These are phyloP conservation scores for Morinoia aosen DNA, from an alignment of 2,888 invertebrate genomes.

Conservation along the genomic window DNA sequence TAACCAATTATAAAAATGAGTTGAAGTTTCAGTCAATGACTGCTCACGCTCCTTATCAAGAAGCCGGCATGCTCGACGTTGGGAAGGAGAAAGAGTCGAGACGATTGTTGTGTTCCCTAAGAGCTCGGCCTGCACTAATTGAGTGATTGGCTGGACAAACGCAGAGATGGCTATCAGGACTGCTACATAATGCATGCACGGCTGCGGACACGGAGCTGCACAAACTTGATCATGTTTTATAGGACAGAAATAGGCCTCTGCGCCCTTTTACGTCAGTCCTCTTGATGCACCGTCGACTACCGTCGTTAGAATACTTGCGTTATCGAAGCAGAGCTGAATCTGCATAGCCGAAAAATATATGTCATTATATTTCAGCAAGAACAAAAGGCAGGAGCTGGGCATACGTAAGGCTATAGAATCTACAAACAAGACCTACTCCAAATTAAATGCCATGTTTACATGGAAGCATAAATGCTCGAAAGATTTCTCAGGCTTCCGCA, in stretches of 20 bases:
- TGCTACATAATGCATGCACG: conserved; percentile 16
- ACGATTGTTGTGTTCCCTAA: background rate
- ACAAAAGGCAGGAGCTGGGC: conserved; percentile 16
- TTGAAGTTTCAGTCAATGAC: background rate
- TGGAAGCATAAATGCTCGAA: background rate
- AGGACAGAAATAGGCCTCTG: conserved; percentile 16
- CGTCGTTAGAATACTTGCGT: background rate
- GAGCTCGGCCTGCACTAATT: conserved; percentile 2
- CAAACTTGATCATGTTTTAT: conserved; percentile 15
- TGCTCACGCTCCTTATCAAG: background rate
- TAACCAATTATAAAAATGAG: too few relatives aligned
- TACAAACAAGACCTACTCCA: background rate
- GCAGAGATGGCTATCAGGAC: background rate
- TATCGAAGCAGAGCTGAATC: conserved; percentile 16
- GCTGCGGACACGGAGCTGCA: background rate
- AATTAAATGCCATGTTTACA: background rate
- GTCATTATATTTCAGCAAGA: conserved; percentile 35
- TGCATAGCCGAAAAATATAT: conserved; percentile 30
- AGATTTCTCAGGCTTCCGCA: background rate
- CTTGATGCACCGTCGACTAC: conserved; percentile 13
- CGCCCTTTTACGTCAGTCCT: conserved; percentile 2
- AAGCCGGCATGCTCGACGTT: background rate
- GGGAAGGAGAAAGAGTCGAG: background rate
- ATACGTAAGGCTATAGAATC: background rate
- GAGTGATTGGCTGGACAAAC: conserved; percentile 23